These are phyloP conservation scores for Pelobates cultripes DNA, from an alignment of 2,797 vertebrate genomes.

Conservation along the genomic window DNA sequence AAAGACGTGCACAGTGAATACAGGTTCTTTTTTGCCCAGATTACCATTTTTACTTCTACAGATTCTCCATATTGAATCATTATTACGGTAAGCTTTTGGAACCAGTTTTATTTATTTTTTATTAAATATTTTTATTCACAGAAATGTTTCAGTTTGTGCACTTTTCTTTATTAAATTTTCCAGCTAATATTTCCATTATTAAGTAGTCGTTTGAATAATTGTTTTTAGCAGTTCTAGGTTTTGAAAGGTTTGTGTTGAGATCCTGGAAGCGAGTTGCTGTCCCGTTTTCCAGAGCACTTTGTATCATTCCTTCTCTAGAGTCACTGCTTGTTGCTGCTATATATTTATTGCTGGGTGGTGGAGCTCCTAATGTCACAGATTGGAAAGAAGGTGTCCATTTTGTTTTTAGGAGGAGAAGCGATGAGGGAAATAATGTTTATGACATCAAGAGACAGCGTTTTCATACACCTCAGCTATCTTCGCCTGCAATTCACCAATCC, in stretches of 20 bases:
- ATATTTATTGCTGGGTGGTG: constrained; percentile 51
- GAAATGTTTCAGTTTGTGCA: constrained; percentile 12
- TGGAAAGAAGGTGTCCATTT: constrained; percentile 22
- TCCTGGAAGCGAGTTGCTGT: background rate
- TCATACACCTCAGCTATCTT: constrained; percentile 63
- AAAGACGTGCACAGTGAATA: constrained; percentile 53
- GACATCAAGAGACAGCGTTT: constrained; percentile 81
- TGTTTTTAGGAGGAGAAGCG: constrained; percentile 78
- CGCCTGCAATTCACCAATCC: constrained; percentile 58
- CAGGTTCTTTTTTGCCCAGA: constrained; percentile 58
- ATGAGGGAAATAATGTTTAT: constrained; percentile 64
- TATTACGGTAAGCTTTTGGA: constrained; percentile 45
- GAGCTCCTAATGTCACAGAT: background rate
- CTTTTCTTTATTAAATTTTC: background rate
- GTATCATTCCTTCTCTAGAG: background rate
- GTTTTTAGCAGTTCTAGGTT: too few species aligned
- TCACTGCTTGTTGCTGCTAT: constrained; percentile 36
- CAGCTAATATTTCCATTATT: too few species aligned
- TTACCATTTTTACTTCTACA: constrained; percentile 56
- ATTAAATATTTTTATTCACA: constrained; percentile 4
- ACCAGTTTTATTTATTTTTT: constrained; percentile 11
- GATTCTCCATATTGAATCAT: constrained; percentile 55
- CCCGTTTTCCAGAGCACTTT: background rate
- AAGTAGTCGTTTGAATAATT: too few species aligned
- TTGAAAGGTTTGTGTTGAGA: too few species aligned